Conservation (phyloP, 2,888 invertebrate species). For the Epiblema foenella region DNA sequence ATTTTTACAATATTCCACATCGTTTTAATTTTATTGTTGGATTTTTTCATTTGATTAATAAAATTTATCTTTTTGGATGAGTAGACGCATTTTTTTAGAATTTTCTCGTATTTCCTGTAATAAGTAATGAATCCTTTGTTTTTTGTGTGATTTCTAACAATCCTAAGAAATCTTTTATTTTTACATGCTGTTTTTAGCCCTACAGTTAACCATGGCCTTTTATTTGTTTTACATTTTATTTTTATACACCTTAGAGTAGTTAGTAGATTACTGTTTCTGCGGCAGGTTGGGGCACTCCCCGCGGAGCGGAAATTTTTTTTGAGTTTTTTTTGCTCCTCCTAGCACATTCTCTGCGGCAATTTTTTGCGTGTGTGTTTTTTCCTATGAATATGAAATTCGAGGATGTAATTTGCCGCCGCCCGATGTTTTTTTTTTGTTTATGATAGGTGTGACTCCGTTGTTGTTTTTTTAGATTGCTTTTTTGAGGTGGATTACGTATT, state of each 20-base stretch:
- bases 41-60: not conserved
- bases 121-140: not conserved
- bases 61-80: not conserved
- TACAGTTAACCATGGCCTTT: not conserved
- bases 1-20: constrained; percentile 2
- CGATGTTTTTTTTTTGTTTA: no score
- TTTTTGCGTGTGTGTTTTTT: no score
- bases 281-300: no score
- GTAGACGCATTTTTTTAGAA: not conserved
- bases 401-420: no score
- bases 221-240: not conserved
- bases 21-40: constrained; percentile 13
- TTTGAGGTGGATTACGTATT: no score
- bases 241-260: not conserved
- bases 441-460: no score
- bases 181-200: not conserved
- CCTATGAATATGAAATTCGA: no score
- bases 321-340: no score
- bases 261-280: no score
- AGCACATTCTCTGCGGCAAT: no score
- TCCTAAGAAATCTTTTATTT: constrained; percentile 1
- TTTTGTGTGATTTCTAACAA: not conserved
- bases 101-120: not conserved
- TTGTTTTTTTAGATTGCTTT: no score
- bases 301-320: no score